Conservation (phyloP, 1,140 invertebrate genomes). For the Trinorchestia longiramus region DNA sequence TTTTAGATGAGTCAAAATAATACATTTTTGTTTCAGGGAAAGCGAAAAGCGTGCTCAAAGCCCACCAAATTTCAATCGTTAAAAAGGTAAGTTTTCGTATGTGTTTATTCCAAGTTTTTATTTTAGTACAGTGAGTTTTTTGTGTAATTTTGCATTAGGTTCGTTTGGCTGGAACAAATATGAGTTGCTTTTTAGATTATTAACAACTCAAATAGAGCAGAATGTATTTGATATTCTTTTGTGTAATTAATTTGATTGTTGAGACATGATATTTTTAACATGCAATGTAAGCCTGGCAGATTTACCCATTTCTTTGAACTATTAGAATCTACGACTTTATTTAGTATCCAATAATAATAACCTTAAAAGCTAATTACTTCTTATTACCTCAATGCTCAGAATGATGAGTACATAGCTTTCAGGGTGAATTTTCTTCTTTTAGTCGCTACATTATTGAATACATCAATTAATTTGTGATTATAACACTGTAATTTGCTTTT, state of each 20-base stretch:
- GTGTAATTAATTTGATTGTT: not conserved
- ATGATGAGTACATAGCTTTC: not conserved
- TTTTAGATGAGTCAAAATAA: no score
- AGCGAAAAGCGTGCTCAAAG: not conserved
- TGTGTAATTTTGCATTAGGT: not conserved
- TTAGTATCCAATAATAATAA: not conserved
- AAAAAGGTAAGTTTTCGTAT: not conserved
- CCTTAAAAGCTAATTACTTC: not conserved
- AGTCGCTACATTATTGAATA: not conserved
- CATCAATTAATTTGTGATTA: not conserved
- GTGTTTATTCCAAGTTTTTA: not conserved
- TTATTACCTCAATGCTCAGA: not conserved
- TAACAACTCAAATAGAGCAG: not conserved
- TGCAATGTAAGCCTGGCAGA: no score
- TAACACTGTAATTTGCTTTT: not conserved
- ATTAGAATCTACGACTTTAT: not conserved
- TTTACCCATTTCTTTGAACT: no score
- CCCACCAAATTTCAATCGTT: not conserved
- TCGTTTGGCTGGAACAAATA: no score
- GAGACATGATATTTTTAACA: no score
- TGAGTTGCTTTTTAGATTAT: not conserved
- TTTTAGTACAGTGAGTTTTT: not conserved
- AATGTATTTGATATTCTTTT: not conserved
- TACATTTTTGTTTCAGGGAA: not conserved
- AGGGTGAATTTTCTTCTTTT: not conserved